A percentile compares a stretch with the other conserved stretches of the same genome.
These are phyloP conservation scores for Sarcophaga bullata DNA, from an alignment of 1,140 invertebrate genomes.

Conservation along the genomic window DNA sequence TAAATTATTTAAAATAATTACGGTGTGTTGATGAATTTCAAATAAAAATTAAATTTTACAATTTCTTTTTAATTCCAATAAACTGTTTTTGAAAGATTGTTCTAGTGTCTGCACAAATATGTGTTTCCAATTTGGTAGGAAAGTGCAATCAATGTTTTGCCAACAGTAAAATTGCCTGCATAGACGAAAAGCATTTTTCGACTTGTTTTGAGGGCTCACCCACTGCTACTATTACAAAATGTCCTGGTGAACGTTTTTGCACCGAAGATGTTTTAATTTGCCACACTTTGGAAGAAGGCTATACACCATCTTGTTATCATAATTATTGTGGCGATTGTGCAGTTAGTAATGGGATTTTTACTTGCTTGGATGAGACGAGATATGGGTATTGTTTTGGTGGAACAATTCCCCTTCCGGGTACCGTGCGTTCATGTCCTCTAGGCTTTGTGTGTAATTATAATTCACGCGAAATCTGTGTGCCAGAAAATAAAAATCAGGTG, in stretches of 20 bases:
- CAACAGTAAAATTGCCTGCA: constrained; percentile 15
- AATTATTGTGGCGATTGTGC: constrained; percentile 28
- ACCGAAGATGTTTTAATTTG: constrained; percentile 23
- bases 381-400: constrained; percentile 41
- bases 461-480: not conserved
- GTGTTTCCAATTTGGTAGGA: not conserved
- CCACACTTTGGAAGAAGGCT: not conserved
- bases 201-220: constrained; percentile 20
- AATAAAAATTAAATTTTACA: not conserved
- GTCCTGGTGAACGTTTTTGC: constrained; percentile 17
- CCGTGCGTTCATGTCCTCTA: not conserved
- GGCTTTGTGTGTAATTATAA: constrained; percentile 34
- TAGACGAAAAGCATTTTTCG: constrained; percentile 12
- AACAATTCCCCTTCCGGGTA: not conserved
- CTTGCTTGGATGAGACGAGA: constrained; percentile 31
- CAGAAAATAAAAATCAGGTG: constrained; percentile 12
- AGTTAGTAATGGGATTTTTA: not conserved
- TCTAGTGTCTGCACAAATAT: not conserved
- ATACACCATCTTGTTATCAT: constrained; percentile 28
- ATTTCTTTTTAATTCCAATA: not conserved
- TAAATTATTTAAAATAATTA: constrained; percentile 7
- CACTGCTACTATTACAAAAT: not conserved
- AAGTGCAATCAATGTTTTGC: constrained; percentile 26
- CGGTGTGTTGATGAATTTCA: not conserved
- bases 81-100: not conserved